Percentiles rank a stretch among this genome's conserved stretches.
Evolutionary conservation across 2,888 invertebrate species (phyloP).

Genomic region (Octonoba sinensis): DNA sequence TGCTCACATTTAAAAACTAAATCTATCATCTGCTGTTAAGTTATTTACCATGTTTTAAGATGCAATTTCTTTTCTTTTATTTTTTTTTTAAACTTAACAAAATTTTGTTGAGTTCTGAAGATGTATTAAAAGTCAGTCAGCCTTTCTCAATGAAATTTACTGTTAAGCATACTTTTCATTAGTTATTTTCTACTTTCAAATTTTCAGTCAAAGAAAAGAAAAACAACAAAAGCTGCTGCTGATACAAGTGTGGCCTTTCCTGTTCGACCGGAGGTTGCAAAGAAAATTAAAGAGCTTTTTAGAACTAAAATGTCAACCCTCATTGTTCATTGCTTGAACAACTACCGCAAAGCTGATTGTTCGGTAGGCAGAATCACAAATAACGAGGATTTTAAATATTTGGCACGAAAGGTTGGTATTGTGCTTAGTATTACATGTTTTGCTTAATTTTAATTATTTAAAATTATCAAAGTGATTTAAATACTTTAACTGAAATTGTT

Average conservation of each 20-base stretch:
- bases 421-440: neutral
- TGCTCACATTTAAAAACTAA: too few relatives aligned
- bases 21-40: too few relatives aligned
- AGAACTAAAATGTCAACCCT: slow-evolving; percentile 80
- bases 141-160: too few relatives aligned
- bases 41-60: too few relatives aligned
- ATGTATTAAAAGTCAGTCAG: too few relatives aligned
- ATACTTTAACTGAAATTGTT: too few relatives aligned
- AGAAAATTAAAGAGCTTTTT: slow-evolving; percentile 88
- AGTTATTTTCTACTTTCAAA: neutral
- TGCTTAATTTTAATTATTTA: too few relatives aligned
- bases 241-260: slow-evolving; percentile 49
- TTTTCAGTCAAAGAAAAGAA: slow-evolving; percentile 43
- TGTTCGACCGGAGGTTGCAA: slow-evolving; percentile 71
- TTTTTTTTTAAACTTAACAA: neutral
- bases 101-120: neutral
- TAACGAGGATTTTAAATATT: slow-evolving; percentile 93
- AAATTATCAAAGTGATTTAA: too few relatives aligned
- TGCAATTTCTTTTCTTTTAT: neutral
- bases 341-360: slow-evolving; percentile 88
- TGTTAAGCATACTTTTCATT: neutral
- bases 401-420: slow-evolving; percentile 86
- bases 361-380: slow-evolving; percentile 86
- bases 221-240: slow-evolving; percentile 41
- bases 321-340: slow-evolving; percentile 88